Conservation (phyloP, 2,797 vertebrate genomes). For the Sebastes trivittatus region DNA sequence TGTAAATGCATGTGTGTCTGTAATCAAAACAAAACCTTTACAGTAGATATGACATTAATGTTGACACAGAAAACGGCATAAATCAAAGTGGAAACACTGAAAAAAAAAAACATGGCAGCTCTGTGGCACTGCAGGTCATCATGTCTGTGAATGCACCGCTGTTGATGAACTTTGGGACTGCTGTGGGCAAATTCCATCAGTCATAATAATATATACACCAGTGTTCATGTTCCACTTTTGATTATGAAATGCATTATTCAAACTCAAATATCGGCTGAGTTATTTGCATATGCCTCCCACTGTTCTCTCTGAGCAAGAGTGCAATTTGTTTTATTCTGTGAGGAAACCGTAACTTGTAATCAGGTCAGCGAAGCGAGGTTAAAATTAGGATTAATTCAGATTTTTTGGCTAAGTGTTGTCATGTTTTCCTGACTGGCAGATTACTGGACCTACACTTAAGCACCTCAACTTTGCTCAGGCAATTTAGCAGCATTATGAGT, state of each 20-base stretch:
- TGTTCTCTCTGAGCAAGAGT: slow-evolving; percentile 37
- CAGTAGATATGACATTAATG: slow-evolving; percentile 13
- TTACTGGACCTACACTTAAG: slow-evolving; percentile 46
- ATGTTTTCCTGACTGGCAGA: slow-evolving; percentile 55
- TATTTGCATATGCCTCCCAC: slow-evolving; percentile 66
- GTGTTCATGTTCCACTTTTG: slow-evolving; percentile 60
- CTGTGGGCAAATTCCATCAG: slow-evolving; percentile 61
- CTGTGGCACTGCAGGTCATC: slow-evolving; percentile 25
- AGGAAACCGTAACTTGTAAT: slow-evolving; percentile 35
- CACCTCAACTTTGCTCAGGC: slow-evolving; percentile 51
- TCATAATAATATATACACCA: slow-evolving; percentile 57
- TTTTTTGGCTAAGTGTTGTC: slow-evolving; percentile 35
- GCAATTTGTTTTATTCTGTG: slow-evolving; percentile 36
- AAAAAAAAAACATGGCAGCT: background rate
- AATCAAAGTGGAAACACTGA: slow-evolving; percentile 16
- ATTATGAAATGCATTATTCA: slow-evolving; percentile 78
- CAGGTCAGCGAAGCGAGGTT: slow-evolving; percentile 30
- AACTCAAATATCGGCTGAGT: slow-evolving; percentile 52
- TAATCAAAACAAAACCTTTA: slow-evolving; percentile 28
- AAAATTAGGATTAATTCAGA: slow-evolving; percentile 45
- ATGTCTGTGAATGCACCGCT: slow-evolving; percentile 15
- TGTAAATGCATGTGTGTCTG: background rate
- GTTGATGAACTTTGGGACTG: slow-evolving; percentile 54
- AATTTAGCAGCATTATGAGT: slow-evolving; percentile 56
- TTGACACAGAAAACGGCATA: slow-evolving; percentile 2